phyloP scores from a whole-genome alignment of 2,888 invertebrate genomes.

The Nowickia ferox region DNA sequence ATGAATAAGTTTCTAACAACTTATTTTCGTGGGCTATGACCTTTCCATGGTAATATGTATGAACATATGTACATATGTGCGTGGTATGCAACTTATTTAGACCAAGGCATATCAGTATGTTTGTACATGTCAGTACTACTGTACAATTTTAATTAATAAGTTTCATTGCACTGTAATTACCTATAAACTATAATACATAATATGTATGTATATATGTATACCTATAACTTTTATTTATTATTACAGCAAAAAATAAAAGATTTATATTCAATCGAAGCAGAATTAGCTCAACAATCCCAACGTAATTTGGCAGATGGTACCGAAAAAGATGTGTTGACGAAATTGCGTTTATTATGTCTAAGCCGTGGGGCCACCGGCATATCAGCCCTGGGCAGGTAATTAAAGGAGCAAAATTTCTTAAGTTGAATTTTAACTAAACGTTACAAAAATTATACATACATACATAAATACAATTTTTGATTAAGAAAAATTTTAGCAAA shows the following conservation, averaged over 20 bases:
- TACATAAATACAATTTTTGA: constrained; percentile 17
- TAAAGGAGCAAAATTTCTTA: neutral
- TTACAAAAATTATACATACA: neutral
- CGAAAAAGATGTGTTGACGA: constrained; percentile 90
- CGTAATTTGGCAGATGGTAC: constrained; percentile 86
- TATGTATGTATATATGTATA: too few species aligned
- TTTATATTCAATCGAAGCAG: constrained; percentile 86
- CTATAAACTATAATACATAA: too few species aligned
- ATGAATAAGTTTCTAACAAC: too few species aligned
- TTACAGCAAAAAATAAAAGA: constrained; percentile 75
- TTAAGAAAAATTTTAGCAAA: constrained; percentile 59
- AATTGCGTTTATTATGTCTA: constrained; percentile 91
- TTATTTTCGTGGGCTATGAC: too few species aligned
- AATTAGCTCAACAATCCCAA: constrained; percentile 90
- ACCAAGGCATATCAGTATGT: too few species aligned
- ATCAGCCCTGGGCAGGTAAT: constrained; percentile 91
- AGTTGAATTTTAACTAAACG: neutral
- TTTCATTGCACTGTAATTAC: too few species aligned
- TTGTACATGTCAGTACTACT: too few species aligned
- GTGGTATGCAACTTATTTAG: too few species aligned
- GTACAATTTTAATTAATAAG: too few species aligned
- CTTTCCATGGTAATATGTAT: too few species aligned
- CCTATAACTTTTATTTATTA: neutral
- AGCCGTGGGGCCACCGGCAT: constrained; percentile 94
- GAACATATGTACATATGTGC: too few species aligned